Evolutionary conservation across 92 coral and sea anemone genomes (phyloP), one percentile per base, ranked within the genome.

Genomic region (Bergia sp.): DNA sequence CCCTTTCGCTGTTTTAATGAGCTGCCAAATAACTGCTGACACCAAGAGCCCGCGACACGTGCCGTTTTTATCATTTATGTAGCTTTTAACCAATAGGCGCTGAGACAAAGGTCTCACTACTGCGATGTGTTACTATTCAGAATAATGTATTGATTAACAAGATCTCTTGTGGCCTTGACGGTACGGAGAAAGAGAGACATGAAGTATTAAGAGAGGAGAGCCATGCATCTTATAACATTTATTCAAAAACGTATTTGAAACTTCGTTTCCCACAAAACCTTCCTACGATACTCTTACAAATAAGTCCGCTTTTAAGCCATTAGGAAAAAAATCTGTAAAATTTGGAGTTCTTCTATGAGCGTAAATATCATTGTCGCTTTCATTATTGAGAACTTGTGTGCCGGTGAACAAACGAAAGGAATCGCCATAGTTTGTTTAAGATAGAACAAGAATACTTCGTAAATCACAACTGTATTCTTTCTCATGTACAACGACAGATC

Each of bases 1-100:
- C 88, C 89, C 94, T 85, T 89, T 87, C 90, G 73, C 86, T 74
- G 86, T 75, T 69, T 57, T 89, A 72, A 90, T 85, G 90, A 91
- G 86, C 80, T 80, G 66, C 42, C 84, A 92, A 89, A 61, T 65
- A 84, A 84, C 87, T 84, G 64, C 86, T 16, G 86, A 65, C 57
- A 61, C 38, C 87, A 47, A 79, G 23, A 44, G 66, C 66, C 79
- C 78, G 41, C 16, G 12, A 39, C 85, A 81, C 87, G 55, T 36
- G 79, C 67, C 43, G 65, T 45, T 73, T 41, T 71, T 73, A 45
- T 7, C 36, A 84, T 61, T 72, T 16, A 16, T 71, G 86, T 50
- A 67, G 71, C 10, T 11, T 36, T 29, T 75, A 43, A 71, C 87
- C 87, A 84, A 84, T 84, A 42, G 79, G 79, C 66, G 47, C 43